phyloP scores from a whole-genome alignment of 2,113 vertebrate species.

The Ochotona curzoniae region DNA sequence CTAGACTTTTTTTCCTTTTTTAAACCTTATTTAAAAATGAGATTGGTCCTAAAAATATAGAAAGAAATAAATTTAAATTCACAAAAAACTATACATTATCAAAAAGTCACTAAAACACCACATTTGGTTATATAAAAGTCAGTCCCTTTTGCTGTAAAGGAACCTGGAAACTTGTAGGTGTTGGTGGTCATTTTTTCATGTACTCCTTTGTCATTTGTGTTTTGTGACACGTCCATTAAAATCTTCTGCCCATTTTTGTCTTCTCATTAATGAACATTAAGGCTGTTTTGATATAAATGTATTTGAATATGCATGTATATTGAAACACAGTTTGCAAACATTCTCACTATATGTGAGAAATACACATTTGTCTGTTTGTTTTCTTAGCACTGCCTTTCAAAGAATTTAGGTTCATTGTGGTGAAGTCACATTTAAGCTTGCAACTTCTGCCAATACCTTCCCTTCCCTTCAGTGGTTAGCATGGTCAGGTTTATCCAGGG shows the following conservation, averaged over 20 bases:
- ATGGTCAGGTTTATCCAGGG: neutral
- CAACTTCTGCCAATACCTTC: neutral
- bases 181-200: conserved; percentile 53
- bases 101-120: conserved; percentile 97
- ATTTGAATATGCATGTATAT: neutral
- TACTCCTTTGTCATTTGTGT: neutral
- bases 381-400: neutral
- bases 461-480: neutral
- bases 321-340: neutral
- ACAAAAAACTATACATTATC: conserved; percentile 99
- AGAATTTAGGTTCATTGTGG: conserved; percentile 22
- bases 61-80: conserved; percentile 98
- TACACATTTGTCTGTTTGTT: neutral
- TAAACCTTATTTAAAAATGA: conserved; percentile 97
- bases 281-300: neutral
- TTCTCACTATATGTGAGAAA: neutral
- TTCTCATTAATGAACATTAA: neutral
- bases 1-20: conserved; percentile 82
- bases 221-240: neutral
- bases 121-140: conserved; percentile 91
- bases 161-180: conserved; percentile 77
- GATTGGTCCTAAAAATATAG: conserved; percentile 99
- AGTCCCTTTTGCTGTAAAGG: conserved; percentile 76
- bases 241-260: neutral
- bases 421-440: neutral